Evolutionary conservation across 2,888 invertebrate species (phyloP), one percentile per base, ranked within the genome.

Genomic region (Stomorhina lunata): DNA sequence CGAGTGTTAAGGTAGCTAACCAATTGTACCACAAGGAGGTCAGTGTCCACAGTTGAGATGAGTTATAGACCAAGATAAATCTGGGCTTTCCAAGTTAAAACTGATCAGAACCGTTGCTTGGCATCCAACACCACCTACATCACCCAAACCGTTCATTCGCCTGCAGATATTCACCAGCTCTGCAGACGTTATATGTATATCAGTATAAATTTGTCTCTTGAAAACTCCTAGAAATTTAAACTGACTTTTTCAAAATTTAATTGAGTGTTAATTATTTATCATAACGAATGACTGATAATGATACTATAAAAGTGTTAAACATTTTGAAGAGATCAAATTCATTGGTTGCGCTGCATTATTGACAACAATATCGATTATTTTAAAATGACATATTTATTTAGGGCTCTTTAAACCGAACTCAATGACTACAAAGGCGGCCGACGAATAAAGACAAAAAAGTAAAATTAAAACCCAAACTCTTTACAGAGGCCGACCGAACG

Each of bases 301-400:
- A 50, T 3, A 48, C 7, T 61, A 50, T 9, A 27, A 50, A 50
- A 63, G 40, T 66, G 34, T 20, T 34, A 25, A 43, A 61, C 12
- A 69, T 61, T 69, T 69, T n/a, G 61, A 69, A 57, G 17, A 17
- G 15, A 17, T 48, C 10, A 9, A 34, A 4, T 43, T 59, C 50
- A 72, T 76, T 79, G 43, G 82, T 66, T 71, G 76, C 79, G 66
- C 82, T 76, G 20, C 32, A 7, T 65, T 75, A 80, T 80, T 75
- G 53, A 83, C 48, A 63, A 34, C 71, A 59, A 77, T 73, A 50
- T 59, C 48, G 45, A 71, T 80, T 68, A 37, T 73, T 59, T 68
- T 55, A 45, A n/a, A 25, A 78, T 75, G 83, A 78, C 75, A 78
- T 75, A 75, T 81, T 69, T 78, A 78, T 78, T 69, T 48, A 65